phyloP scores from a whole-genome alignment of 1,140 invertebrate genomes.

The Panagrolaimus sp. region DNA sequence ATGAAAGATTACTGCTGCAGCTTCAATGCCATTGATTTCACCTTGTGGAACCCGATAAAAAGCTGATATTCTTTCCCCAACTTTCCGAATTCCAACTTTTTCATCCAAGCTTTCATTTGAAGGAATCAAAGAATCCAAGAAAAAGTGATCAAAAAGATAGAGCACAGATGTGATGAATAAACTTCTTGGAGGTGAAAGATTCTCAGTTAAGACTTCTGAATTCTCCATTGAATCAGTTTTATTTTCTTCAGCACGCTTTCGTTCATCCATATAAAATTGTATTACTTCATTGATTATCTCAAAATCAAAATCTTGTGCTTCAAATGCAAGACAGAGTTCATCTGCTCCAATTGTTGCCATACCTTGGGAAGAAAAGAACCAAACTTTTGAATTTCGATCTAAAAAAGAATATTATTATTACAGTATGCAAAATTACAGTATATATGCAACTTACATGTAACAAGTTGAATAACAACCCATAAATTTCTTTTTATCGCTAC shows the following conservation, averaged over 20 bases:
- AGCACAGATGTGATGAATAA: too few species aligned
- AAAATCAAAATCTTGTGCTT: slow-evolving; percentile 18
- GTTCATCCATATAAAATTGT: too few species aligned
- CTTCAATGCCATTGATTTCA: neutral
- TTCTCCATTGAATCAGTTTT: too few species aligned
- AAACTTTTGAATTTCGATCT: slow-evolving; percentile 17
- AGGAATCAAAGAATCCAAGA: neutral
- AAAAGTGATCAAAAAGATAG: too few species aligned
- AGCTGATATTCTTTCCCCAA: neutral
- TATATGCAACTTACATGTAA: neutral
- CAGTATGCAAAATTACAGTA: slow-evolving; percentile 15
- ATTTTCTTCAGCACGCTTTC: too few species aligned
- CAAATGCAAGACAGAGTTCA: slow-evolving; percentile 33
- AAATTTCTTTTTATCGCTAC: slow-evolving; percentile 36
- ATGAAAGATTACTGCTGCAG: neutral
- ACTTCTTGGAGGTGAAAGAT: too few species aligned
- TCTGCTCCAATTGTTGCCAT: slow-evolving; percentile 30
- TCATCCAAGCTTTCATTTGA: slow-evolving; percentile 5
- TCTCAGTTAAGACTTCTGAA: too few species aligned
- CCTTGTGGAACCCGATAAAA: neutral
- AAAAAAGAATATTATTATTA: slow-evolving; percentile 14
- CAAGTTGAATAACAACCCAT: slow-evolving; percentile 23
- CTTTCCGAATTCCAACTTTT: neutral
- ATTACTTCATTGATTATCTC: neutral
- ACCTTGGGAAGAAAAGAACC: slow-evolving; percentile 30